A percentile compares a stretch with the other conserved stretches of the same genome.
Conservation (phyloP, 1,140 invertebrate species). For the Eulimnadia texana region DNA sequence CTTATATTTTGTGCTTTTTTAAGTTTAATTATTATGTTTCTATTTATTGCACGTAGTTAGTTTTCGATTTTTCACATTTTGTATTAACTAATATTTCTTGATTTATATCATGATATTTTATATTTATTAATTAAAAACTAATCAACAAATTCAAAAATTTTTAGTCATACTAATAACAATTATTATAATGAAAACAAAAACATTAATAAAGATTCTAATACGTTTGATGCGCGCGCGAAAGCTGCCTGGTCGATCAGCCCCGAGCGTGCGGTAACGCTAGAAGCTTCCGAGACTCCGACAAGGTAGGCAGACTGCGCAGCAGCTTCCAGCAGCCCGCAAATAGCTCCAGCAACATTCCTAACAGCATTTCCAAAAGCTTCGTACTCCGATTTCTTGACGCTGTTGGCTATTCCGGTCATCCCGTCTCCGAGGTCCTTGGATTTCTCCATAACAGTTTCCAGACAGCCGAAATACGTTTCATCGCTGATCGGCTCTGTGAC, state of each 20-base stretch:
- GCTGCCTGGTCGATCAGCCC: conserved; percentile 84
- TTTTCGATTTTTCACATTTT: no score
- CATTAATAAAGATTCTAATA: not conserved
- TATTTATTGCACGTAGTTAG: no score
- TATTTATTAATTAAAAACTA: conserved; percentile 6
- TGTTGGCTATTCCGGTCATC: conserved; percentile 85
- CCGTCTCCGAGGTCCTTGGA: conserved; percentile 76
- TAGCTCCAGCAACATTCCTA: conserved; percentile 62
- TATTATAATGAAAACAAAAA: no score
- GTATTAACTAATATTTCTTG: no score
- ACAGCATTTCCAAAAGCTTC: conserved; percentile 76
- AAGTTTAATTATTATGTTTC: no score
- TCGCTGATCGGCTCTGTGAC: conserved; percentile 78
- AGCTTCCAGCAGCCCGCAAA: conserved; percentile 82
- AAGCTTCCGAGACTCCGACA: conserved; percentile 80
- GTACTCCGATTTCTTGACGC: conserved; percentile 73
- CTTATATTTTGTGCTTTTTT: no score
- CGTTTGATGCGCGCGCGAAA: conserved; percentile 66
- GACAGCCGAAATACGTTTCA: conserved; percentile 81
- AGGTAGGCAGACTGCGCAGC: conserved; percentile 86
- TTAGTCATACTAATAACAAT: no score
- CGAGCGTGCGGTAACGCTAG: conserved; percentile 69
- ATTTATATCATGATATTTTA: no score
- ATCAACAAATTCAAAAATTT: no score
- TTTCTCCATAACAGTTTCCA: conserved; percentile 86